Evolutionary conservation across 2,888 invertebrate genomes (phyloP).

Genomic region (Tipula helvola): DNA sequence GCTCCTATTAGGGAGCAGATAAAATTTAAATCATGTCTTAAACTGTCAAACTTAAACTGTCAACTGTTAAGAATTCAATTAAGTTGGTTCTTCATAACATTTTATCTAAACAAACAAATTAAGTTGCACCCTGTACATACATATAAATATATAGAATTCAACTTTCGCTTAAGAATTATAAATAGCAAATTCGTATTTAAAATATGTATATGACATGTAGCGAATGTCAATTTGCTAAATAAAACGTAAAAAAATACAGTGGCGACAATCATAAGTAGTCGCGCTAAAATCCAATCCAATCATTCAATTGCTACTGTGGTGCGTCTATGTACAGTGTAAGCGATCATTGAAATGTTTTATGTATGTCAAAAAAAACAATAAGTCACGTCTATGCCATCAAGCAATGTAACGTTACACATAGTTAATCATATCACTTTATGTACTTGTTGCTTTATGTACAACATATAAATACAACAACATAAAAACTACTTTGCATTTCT

Average conservation of each 20-base stretch:
- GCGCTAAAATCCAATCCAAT: not conserved
- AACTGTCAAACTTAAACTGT: too few species aligned
- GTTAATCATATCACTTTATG: not conserved
- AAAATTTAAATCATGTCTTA: too few species aligned
- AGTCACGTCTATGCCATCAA: not conserved
- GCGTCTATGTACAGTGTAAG: not conserved
- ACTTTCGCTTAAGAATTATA: not conserved
- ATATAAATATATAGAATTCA: not conserved
- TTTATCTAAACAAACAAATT: too few species aligned
- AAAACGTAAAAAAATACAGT: not conserved
- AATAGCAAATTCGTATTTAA: not conserved
- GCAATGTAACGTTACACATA: not conserved
- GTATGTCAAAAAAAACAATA: not conserved
- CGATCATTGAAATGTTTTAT: not conserved
- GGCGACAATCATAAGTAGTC: not conserved
- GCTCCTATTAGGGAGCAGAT: too few species aligned
- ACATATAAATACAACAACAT: not conserved
- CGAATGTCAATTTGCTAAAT: not conserved
- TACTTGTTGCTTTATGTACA: not conserved
- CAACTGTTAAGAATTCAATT: too few species aligned
- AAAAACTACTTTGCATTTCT: not conserved
- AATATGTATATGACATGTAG: not conserved
- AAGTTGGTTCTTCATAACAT: too few species aligned
- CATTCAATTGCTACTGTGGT: not conserved
- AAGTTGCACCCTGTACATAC: too few species aligned